phyloP scores from a whole-genome alignment of 2,113 vertebrate genomes.

The Myocastor coypus region DNA sequence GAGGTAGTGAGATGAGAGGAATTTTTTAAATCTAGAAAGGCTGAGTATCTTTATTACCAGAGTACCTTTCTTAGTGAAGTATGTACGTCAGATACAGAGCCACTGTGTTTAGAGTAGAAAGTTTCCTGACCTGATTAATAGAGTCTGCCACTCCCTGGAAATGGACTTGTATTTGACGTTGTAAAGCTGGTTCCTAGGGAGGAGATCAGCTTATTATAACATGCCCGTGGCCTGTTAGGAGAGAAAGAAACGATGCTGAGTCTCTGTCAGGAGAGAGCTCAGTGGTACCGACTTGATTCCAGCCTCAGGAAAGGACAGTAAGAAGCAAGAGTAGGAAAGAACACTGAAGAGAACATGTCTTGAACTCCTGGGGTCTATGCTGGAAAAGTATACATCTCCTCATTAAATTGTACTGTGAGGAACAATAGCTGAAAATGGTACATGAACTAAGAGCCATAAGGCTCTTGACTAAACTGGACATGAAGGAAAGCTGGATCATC shows the following conservation, averaged over 20 bases:
- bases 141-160: neutral
- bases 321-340: neutral
- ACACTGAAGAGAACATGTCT: neutral
- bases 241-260: neutral
- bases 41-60: neutral
- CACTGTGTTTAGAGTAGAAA: conserved; percentile 3
- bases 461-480: neutral
- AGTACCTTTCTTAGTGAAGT: conserved; percentile 1
- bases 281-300: neutral
- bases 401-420: neutral
- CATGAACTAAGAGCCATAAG: neutral
- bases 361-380: neutral
- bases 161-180: conserved; percentile 1
- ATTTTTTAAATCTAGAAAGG: conserved; percentile 48
- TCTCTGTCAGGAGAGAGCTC: neutral
- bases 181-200: conserved; percentile 40
- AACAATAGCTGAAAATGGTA: neutral
- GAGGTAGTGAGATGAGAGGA: neutral
- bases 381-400: neutral
- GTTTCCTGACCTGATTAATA: conserved; percentile 59
- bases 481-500: neutral
- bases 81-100: neutral
- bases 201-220: conserved; percentile 12
- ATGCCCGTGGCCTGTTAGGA: neutral
- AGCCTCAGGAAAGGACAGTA: neutral